Percentiles rank a stretch among this genome's conserved stretches.
These are phyloP conservation scores for Chrysolina haemoptera DNA, from an alignment of 2,888 invertebrate species.

Conservation along the genomic window DNA sequence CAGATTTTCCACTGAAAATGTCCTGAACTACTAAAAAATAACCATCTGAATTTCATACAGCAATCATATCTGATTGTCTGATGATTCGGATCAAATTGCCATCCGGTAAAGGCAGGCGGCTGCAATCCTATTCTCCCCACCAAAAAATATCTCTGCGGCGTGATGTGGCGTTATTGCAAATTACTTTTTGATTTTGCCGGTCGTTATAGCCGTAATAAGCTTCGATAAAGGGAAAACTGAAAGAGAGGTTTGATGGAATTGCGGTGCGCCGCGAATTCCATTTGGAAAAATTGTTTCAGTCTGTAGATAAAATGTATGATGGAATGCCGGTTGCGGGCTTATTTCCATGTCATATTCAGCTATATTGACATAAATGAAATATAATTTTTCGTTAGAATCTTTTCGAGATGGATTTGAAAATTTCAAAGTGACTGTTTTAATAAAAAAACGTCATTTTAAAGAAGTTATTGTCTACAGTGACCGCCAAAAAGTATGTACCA, in stretches of 20 bases:
- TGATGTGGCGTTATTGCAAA: conserved; percentile 48
- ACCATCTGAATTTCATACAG: no score
- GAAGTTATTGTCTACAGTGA: no score
- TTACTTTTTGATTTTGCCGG: conserved; percentile 47
- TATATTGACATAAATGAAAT: no score
- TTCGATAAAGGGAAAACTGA: conserved; percentile 39
- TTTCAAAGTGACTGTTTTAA: no score
- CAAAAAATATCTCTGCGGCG: conserved; percentile 37
- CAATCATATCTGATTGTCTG: no score
- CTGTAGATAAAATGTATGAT: conserved; percentile 22
- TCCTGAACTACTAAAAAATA: no score
- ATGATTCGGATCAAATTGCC: neutral
- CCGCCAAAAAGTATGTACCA: no score
- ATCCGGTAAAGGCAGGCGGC: conserved; percentile 18
- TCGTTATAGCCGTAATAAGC: conserved; percentile 40
- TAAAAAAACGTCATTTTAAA: no score
- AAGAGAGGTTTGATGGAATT: conserved; percentile 42
- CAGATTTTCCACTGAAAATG: no score
- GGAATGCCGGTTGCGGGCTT: neutral
- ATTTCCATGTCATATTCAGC: neutral
- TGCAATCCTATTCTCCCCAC: conserved; percentile 28
- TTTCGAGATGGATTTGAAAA: no score
- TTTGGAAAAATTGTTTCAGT: conserved; percentile 41
- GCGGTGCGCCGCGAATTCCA: conserved; percentile 34
- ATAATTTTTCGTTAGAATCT: no score